A percentile compares a stretch with the other conserved stretches of the same genome.
Conservation (phyloP, 2,797 vertebrate species). For the Periophthalmus magnuspinnatus region DNA sequence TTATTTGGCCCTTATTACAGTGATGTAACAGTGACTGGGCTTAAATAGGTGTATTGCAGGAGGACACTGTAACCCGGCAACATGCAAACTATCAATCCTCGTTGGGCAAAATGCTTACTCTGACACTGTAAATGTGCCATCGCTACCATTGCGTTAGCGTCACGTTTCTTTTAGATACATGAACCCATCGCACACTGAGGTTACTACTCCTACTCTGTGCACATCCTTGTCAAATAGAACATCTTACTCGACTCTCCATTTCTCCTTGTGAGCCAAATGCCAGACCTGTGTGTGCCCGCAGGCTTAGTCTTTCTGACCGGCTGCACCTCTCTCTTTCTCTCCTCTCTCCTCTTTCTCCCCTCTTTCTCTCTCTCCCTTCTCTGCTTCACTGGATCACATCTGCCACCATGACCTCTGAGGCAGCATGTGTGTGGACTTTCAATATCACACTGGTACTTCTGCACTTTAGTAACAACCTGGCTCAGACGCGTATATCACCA, state of each 20-base stretch:
- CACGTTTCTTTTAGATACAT: not conserved
- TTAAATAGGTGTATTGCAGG: too few species aligned
- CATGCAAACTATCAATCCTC: not conserved
- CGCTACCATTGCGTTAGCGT: too few species aligned
- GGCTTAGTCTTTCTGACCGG: slow-evolving; percentile 21
- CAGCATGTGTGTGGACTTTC: slow-evolving; percentile 21
- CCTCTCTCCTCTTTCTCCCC: too few species aligned
- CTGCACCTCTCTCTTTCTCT: not conserved
- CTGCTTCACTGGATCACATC: slow-evolving; percentile 51
- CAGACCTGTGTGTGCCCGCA: slow-evolving; percentile 5
- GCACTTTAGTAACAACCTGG: slow-evolving; percentile 15
- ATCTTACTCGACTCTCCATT: not conserved
- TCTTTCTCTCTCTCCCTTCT: slow-evolving; percentile 18
- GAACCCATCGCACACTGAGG: not conserved
- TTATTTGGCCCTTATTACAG: too few species aligned
- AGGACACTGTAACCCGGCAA: not conserved
- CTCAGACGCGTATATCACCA: too few species aligned
- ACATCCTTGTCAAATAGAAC: slow-evolving; percentile 2
- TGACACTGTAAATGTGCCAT: too few species aligned
- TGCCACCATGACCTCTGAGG: slow-evolving; percentile 46
- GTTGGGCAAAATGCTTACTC: too few species aligned
- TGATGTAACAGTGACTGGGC: too few species aligned
- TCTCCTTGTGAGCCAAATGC: slow-evolving; percentile 16
- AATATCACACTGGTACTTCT: slow-evolving; percentile 25
- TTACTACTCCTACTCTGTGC: not conserved